Evolutionary conservation across 53 echinoderm and acorn worm species (phyloP).

Genomic region (Mesocentrotus franciscanus): DNA sequence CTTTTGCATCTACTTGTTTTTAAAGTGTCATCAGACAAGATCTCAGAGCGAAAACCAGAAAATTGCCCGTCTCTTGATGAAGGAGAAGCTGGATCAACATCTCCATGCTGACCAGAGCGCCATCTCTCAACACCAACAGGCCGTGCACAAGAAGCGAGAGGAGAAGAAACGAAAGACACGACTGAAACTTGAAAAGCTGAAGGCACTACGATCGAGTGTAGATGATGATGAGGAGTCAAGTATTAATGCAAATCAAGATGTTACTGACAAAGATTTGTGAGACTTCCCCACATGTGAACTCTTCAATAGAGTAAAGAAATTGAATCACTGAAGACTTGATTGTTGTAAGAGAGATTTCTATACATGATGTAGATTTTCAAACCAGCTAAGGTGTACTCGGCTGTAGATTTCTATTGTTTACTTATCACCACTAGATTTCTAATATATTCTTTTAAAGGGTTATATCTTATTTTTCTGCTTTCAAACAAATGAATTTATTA

Average conservation of each 20-base stretch:
- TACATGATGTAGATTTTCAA: background rate
- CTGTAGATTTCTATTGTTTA: too few relatives aligned
- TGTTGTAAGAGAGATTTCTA: background rate
- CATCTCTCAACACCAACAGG: slow-evolving; percentile 72
- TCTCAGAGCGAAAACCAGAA: slow-evolving; percentile 92
- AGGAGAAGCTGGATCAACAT: slow-evolving; percentile 86
- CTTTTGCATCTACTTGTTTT: background rate
- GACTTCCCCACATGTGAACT: background rate
- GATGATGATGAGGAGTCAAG: background rate
- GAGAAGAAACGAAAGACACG: slow-evolving; percentile 90
- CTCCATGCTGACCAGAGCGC: slow-evolving; percentile 87
- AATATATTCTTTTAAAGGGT: too few relatives aligned
- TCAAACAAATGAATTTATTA: too few relatives aligned
- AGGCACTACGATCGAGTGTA: slow-evolving; percentile 73
- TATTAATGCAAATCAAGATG: background rate
- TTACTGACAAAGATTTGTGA: background rate
- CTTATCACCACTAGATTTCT: too few relatives aligned
- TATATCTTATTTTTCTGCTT: too few relatives aligned
- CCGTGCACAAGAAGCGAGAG: slow-evolving; percentile 73
- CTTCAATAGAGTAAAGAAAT: background rate
- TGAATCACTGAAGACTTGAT: background rate
- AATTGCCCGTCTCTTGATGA: slow-evolving; percentile 85
- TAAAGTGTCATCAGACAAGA: slow-evolving; percentile 95
- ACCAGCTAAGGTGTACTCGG: too few relatives aligned
- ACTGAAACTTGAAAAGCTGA: slow-evolving; percentile 86